Conservation (phyloP, 1,140 invertebrate genomes). For the Thaumetopoea pityocampa region DNA sequence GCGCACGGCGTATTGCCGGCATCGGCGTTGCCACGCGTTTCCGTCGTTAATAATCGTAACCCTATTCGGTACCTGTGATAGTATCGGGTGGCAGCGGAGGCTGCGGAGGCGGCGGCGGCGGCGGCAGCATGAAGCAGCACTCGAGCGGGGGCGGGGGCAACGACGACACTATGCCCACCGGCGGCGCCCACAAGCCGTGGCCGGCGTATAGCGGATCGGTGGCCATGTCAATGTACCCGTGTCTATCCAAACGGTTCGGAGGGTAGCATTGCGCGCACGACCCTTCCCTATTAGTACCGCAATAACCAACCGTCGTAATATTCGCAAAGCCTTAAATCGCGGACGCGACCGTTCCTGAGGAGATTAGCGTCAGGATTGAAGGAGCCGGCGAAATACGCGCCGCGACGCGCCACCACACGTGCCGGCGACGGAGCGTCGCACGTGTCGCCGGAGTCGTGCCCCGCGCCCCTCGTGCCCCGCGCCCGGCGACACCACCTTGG, state of each 20-base stretch:
- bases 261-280: conserved; percentile 39
- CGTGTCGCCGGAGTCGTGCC: conserved; percentile 36
- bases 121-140: conserved; percentile 22
- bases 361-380: conserved; percentile 45
- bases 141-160: conserved; percentile 3
- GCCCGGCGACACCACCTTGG: conserved; percentile 1
- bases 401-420: conserved; percentile 34
- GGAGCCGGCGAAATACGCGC: conserved; percentile 16
- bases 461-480: conserved; percentile 12
- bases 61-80: conserved; percentile 6
- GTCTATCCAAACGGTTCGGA: conserved; percentile 42
- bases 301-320: conserved; percentile 46
- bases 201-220: too few species aligned
- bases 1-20: too few species aligned
- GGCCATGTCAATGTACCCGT: conserved; percentile 64
- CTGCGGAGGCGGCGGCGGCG: conserved; percentile 11
- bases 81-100: conserved; percentile 1
- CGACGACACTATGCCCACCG: background rate
- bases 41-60: too few species aligned
- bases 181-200: conserved; percentile 13
- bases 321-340: conserved; percentile 10
- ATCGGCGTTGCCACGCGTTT: too few species aligned
- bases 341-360: conserved; percentile 42
- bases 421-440: conserved; percentile 24
- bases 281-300: conserved; percentile 19